These are phyloP conservation scores for Protonibea diacanthus DNA, from an alignment of 2,797 vertebrate genomes.

Conservation along the genomic window DNA sequence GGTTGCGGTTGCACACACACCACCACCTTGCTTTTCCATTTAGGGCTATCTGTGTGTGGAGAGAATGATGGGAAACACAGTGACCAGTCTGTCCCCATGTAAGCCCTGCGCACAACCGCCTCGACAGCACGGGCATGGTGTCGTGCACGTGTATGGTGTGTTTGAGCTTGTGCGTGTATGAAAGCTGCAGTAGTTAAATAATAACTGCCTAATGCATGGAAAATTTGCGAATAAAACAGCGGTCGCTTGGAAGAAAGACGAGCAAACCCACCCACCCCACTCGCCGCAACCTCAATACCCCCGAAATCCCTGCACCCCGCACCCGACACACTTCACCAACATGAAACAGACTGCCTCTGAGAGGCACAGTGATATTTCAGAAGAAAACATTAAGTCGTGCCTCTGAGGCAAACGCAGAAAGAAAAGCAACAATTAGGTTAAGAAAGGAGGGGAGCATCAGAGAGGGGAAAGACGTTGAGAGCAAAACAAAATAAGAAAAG, in stretches of 20 bases:
- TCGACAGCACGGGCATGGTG: constrained; percentile 12
- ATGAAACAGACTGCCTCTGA: constrained; percentile 57
- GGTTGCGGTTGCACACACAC: constrained; percentile 67
- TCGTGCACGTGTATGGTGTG: constrained; percentile 11
- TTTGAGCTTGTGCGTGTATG: constrained; percentile 17
- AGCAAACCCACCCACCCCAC: constrained; percentile 15
- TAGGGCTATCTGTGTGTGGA: constrained; percentile 75
- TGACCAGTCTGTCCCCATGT: constrained; percentile 63
- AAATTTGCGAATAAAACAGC: constrained; percentile 56
- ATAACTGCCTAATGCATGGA: constrained; percentile 63
- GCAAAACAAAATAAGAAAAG: constrained; percentile 35
- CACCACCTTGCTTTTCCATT: constrained; percentile 87
- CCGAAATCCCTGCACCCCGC: constrained; percentile 44
- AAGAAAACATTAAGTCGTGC: constrained; percentile 48
- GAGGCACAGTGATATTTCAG: constrained; percentile 53
- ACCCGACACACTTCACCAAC: constrained; percentile 59
- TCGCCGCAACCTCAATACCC: constrained; percentile 57
- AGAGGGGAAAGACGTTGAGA: constrained; percentile 15
- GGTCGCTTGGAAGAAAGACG: constrained; percentile 50
- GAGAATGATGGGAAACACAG: constrained; percentile 82
- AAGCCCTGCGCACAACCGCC: constrained; percentile 25
- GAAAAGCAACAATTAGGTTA: constrained; percentile 62
- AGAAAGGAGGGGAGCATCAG: constrained; percentile 27
- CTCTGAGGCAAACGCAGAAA: constrained; percentile 50
- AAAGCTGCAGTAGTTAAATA: constrained; percentile 54